Base-by-base conservation (phyloP, 2,797 vertebrate genomes). In the Sebastiscus tertius region DNA sequence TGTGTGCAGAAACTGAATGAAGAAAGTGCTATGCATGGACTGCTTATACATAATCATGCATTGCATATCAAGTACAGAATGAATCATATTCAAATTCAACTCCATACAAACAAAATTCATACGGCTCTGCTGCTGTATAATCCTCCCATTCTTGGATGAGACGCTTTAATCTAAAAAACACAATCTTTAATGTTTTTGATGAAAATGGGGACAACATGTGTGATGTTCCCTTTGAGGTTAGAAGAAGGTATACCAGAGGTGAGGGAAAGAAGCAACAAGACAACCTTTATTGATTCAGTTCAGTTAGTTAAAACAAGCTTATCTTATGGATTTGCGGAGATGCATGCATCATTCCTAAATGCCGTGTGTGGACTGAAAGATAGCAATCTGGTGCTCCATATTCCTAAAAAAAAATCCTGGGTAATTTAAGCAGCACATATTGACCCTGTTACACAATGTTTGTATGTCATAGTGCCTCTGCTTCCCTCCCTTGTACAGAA, bases 391-490 rank as follows among this genome's bases (percentile, higher is more conserved):
- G 42, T 90, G 78, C 64, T 79, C 72, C 52, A 69, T 27, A 78
- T 75, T 84, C 54, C 56, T 78, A 62, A 83, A 68, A 74, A 69
- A 77, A 72, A 39, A 46, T 64, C 39, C 56, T 72, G 61, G 70
- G 77, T 89, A 89, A 87, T 90, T 82, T 87, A 87, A 90, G 80
- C 77, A 77, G 77, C 66, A 66, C 81, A 84, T 72, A 84, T 84
- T 90, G 89, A 93, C 85, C 83, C 66, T 85, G 90, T 92, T 92
- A 92, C 80, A 87, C 81, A 92, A 92, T 88, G 67, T 84, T 82
- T 88, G 72, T 80, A 89, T 90, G 87, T 86, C 85, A 87, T 42
- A 74, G 75, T 84, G 85, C 84, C 82, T 91, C 87, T 88, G 82
- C 90, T 85, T 84, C 79, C 81, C 77, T 87, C 75, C 65, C 60